These are phyloP conservation scores for Abscondita cerata DNA, from an alignment of 2,888 invertebrate genomes.

Conservation along the genomic window DNA sequence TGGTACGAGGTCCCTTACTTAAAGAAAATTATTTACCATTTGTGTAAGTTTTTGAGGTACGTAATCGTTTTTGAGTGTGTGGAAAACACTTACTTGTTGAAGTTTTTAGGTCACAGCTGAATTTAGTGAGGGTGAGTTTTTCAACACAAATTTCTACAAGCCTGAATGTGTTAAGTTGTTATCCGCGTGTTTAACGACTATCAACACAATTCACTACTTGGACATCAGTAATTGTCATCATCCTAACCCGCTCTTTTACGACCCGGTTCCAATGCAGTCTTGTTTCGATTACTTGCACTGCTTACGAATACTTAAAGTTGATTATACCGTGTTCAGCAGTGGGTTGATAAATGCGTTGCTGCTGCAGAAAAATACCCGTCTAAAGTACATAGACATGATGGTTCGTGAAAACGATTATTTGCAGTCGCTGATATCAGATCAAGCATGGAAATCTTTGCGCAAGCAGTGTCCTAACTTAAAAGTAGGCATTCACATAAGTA, in stretches of 20 bases:
- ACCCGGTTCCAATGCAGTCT: slow-evolving; percentile 43
- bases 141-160: slow-evolving; percentile 59
- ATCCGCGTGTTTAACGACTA: slow-evolving; percentile 54
- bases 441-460: slow-evolving; percentile 57
- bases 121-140: slow-evolving; percentile 56
- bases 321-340: slow-evolving; percentile 59
- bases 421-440: slow-evolving; percentile 55
- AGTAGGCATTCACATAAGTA: slow-evolving; percentile 52
- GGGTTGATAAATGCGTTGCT: slow-evolving; percentile 57
- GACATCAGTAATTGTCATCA: slow-evolving; percentile 59
- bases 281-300: slow-evolving; percentile 55
- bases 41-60: slow-evolving; percentile 52
- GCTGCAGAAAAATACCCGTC: slow-evolving; percentile 51
- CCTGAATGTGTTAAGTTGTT: slow-evolving; percentile 58
- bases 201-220: slow-evolving; percentile 52
- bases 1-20: slow-evolving; percentile 60
- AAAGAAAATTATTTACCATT: slow-evolving; percentile 53
- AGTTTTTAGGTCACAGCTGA: slow-evolving; percentile 55
- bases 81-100: no score
- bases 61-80: no score
- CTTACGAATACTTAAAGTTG: slow-evolving; percentile 56
- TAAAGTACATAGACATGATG: slow-evolving; percentile 56
- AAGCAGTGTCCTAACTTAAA: slow-evolving; percentile 56
- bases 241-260: slow-evolving; percentile 54
- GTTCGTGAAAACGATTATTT: slow-evolving; percentile 58